A percentile compares a stretch with the other conserved stretches of the same genome.
Conservation (phyloP, 2,797 vertebrate genomes). For the Falco novaeseelandiae region DNA sequence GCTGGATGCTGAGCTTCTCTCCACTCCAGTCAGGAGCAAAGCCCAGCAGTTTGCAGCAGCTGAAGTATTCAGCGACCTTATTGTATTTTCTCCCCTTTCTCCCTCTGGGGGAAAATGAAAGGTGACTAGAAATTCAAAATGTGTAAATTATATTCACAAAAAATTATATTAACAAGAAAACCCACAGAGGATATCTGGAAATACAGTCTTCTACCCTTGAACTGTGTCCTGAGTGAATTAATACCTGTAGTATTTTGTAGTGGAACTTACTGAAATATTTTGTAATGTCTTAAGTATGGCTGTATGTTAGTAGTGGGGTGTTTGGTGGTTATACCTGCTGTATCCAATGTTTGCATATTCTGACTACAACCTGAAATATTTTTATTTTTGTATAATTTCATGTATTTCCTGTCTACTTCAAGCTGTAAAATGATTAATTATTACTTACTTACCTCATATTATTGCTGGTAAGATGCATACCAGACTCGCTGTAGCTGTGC, state of each 20-base stretch:
- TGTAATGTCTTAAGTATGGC: neutral
- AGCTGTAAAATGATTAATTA: neutral
- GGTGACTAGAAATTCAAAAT: neutral
- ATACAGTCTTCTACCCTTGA: neutral
- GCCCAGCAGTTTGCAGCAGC: conserved; percentile 20
- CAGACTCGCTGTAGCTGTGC: neutral
- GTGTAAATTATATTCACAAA: neutral
- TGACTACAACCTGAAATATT: neutral
- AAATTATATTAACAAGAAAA: neutral
- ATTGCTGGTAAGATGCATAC: fast-evolving
- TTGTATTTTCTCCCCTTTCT: conserved; percentile 63
- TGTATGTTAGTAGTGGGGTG: neutral
- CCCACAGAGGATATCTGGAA: neutral
- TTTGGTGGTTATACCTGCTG: neutral
- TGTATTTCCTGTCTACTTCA: neutral
- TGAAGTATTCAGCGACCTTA: conserved; percentile 32
- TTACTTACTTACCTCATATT: neutral
- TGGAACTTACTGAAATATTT: neutral
- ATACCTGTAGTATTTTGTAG: neutral
- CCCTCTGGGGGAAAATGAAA: conserved; percentile 25
- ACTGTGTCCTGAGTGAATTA: neutral
- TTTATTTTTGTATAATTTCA: neutral
- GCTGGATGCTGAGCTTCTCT: neutral
- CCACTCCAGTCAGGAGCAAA: conserved; percentile 38
- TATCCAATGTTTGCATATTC: neutral